phyloP scores from a whole-genome alignment of 2,113 vertebrate species.

The Charina bottae region DNA sequence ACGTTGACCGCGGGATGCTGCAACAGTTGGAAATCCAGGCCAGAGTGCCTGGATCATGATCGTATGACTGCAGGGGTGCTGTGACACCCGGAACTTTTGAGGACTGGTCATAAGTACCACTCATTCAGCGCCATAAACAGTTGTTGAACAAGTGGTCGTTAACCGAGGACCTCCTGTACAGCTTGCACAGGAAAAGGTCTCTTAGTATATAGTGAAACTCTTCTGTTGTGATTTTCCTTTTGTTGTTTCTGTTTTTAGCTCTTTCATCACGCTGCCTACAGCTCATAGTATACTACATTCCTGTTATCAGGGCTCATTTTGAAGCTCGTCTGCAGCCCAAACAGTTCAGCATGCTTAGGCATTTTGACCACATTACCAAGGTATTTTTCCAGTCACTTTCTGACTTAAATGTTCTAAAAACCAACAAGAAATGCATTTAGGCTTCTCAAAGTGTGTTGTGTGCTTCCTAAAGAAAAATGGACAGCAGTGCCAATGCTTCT shows the following conservation, averaged over 20 bases:
- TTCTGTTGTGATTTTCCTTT: constrained; percentile 30
- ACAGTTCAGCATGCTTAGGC: constrained; percentile 91
- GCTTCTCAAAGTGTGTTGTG: neutral
- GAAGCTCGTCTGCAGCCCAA: constrained; percentile 93
- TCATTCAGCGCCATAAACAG: neutral
- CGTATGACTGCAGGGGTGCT: neutral
- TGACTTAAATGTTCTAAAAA: constrained; percentile 14
- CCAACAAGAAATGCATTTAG: constrained; percentile 1
- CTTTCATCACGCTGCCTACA: constrained; percentile 95
- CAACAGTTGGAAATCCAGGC: neutral
- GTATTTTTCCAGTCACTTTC: constrained; percentile 72
- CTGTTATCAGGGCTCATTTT: constrained; percentile 92
- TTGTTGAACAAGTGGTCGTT: neutral
- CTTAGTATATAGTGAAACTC: neutral
- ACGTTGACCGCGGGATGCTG: neutral
- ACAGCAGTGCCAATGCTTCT: neutral
- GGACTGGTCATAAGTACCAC: neutral
- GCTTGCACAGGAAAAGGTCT: neutral
- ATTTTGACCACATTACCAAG: constrained; percentile 99
- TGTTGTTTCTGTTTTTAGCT: constrained; percentile 71
- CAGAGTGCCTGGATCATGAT: neutral
- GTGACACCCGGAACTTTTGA: neutral
- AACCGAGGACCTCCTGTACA: neutral
- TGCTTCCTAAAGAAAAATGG: neutral
- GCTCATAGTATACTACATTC: constrained; percentile 96